Evolutionary conservation across 2,113 vertebrate species (phyloP).

Genomic region (Cygnus buccinator): DNA sequence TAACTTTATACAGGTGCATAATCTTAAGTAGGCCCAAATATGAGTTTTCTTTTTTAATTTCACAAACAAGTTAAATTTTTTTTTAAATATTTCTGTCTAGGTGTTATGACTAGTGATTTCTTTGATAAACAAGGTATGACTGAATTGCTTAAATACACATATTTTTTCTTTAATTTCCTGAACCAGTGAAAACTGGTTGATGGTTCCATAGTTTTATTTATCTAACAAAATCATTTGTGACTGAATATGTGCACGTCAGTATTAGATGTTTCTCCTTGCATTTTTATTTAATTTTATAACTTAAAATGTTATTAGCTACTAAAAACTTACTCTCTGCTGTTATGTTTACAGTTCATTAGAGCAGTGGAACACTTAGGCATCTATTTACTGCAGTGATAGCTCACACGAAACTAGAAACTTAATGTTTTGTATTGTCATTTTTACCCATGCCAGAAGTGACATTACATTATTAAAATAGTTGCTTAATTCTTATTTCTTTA

Average conservation of each 20-base stretch:
- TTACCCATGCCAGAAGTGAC: neutral
- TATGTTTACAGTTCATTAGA: neutral
- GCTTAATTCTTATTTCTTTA: neutral
- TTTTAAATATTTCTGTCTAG: neutral
- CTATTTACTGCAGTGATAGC: neutral
- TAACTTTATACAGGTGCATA: neutral
- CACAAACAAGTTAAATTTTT: neutral
- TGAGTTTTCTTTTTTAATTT: neutral
- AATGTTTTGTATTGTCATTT: neutral
- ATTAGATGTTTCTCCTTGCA: neutral
- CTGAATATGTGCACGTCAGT: neutral
- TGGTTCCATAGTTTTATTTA: neutral
- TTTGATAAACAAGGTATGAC: neutral
- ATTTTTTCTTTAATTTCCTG: neutral
- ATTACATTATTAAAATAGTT: neutral
- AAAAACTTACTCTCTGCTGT: neutral
- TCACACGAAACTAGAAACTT: neutral
- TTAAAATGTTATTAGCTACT: neutral
- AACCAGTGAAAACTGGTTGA: neutral
- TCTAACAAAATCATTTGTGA: neutral
- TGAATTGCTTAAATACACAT: neutral
- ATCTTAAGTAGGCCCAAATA: neutral
- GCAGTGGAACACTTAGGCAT: neutral
- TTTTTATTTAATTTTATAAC: neutral
- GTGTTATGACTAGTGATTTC: neutral